Evolutionary conservation across 2,797 vertebrate genomes (phyloP).

Genomic region (Neosalanx taihuensis): DNA sequence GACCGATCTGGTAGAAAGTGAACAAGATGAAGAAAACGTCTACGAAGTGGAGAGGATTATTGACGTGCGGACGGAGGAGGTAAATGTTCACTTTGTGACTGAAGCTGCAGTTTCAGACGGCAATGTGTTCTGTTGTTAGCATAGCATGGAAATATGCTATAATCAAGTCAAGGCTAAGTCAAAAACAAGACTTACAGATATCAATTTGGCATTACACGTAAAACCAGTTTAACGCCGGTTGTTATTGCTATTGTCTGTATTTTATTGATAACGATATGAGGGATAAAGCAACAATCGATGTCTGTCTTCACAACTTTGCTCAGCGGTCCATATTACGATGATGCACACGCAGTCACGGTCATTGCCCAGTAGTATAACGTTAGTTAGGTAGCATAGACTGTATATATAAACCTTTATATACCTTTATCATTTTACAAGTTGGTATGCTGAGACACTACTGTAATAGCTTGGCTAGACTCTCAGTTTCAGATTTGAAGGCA

Average conservation of each 20-base stretch:
- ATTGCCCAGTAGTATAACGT: not conserved
- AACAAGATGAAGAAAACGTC: conserved; percentile 84
- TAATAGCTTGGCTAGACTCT: not conserved
- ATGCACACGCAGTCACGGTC: conserved; percentile 42
- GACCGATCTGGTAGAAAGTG: conserved; percentile 75
- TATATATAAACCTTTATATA: fast-evolving
- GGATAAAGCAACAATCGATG: not conserved
- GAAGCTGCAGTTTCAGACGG: not conserved
- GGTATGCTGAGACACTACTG: not conserved
- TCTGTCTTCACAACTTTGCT: conserved; percentile 47
- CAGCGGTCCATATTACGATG: conserved; percentile 5
- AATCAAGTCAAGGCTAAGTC: not conserved
- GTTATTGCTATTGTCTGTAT: not conserved
- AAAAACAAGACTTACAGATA: not conserved
- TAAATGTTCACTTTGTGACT: conserved; percentile 54
- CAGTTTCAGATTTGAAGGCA: no score
- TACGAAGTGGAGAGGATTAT: conserved; percentile 97
- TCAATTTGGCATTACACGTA: not conserved
- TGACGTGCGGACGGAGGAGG: conserved; percentile 88
- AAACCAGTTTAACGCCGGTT: not conserved
- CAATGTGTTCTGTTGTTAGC: conserved; percentile 43
- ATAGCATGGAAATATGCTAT: conserved; percentile 12
- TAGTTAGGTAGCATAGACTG: not conserved
- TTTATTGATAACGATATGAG: not conserved
- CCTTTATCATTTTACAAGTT: not conserved